Base-by-base conservation (phyloP, 2,888 invertebrate genomes). In the Scotopteryx bipunctaria region DNA sequence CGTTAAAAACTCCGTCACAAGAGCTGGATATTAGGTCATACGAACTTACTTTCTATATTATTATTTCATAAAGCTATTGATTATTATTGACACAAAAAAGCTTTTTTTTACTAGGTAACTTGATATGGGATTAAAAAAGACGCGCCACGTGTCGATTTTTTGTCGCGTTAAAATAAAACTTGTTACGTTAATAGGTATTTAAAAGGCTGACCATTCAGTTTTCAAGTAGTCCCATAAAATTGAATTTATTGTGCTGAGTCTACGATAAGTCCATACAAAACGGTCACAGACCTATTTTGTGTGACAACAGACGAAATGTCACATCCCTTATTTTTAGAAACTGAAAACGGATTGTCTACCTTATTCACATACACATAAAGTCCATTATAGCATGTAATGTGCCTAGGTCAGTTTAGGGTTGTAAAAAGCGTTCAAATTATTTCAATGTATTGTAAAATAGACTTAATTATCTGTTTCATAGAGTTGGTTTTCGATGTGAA, bases 241-340 rank as follows among this genome's bases (percentile, higher is more conserved):
- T 62, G 59, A 78, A 89, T 89, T 89, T 89, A 89, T 87, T 71
- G 69, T 69, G 78, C 78, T 79, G 81, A 81, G 77, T 74, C 71
- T 73, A 57, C 79, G 64, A 73, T 78, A 78, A 80, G 72, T 57
- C 72, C 59, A 67, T 54, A 78, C 76, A 71, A 72, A 76, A 71
- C 53, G 63, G 66, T 66, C 67, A 67, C 56, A 51, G 57, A 36
- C 44, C 56, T 60, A 61, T 61, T 63, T 63, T 53, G 63, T 56
- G 61, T 66, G 57, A 69, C 76, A 73, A 72, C 59, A 59, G 64
- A 57, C 38, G 33, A 27, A 32, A 58, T 64, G 64, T 68, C 65
- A 63, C 59, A 67, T 62, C 64, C 57, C 63, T 66, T 67, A 57
- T 35, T 21, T 43, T 23, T 14, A n/a, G 5, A 4, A 16, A 25